Evolutionary conservation across 2,797 vertebrate genomes (phyloP).

Genomic region (Acrocephalus scirpaceus): DNA sequence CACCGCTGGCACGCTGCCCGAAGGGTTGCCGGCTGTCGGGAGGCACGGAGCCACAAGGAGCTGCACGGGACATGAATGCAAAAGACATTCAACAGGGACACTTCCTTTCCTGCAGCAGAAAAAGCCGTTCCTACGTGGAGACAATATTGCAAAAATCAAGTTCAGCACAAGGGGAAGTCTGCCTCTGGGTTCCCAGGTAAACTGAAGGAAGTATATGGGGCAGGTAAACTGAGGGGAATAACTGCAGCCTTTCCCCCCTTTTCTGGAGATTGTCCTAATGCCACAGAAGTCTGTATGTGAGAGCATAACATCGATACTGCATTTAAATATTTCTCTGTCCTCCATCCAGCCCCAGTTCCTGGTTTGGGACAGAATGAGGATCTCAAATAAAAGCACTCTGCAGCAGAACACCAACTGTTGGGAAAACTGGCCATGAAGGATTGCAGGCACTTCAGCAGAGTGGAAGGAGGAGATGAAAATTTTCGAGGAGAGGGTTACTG

Average conservation of each 20-base stretch:
- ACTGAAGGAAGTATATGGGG: not conserved
- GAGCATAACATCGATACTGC: not conserved
- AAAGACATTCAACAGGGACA: not conserved
- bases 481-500: not conserved
- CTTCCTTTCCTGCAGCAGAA: not conserved
- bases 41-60: not conserved
- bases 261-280: not conserved
- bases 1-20: not conserved
- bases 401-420: not conserved
- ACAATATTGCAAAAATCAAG: not conserved
- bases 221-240: not conserved
- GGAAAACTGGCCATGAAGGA: not conserved
- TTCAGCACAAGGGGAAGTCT: not conserved
- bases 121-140: not conserved
- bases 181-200: not conserved
- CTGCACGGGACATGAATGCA: not conserved
- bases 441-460: not conserved
- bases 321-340: not conserved
- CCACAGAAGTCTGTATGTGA: not conserved
- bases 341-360: not conserved
- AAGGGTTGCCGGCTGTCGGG: not conserved
- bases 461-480: not conserved
- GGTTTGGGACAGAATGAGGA: not conserved
- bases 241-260: not conserved
- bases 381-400: not conserved